Evolutionary conservation across 2,797 vertebrate species (phyloP).

Genomic region (Pelochelys cantorii): DNA sequence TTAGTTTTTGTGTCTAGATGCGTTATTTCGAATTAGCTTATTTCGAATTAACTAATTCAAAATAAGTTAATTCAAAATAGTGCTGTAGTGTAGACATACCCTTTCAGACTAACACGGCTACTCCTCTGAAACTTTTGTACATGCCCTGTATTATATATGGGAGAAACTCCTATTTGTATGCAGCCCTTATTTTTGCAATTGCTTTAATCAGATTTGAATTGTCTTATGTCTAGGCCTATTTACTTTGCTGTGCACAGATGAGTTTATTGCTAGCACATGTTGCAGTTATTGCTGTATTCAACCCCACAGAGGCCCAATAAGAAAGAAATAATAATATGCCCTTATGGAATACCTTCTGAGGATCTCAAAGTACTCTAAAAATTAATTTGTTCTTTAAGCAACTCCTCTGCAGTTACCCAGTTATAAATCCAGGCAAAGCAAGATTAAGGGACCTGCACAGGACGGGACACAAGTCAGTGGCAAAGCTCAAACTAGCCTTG

Average conservation of each 20-base stretch:
- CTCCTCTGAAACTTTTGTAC: too few relatives aligned
- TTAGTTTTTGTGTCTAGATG: too few relatives aligned
- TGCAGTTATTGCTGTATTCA: rapidly evolving
- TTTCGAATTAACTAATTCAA: too few relatives aligned
- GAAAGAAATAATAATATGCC: background rate
- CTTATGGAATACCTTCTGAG: background rate
- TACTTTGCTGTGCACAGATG: rapidly evolving
- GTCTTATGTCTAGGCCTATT: background rate
- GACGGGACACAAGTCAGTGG: background rate
- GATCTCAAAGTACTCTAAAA: background rate
- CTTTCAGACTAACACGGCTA: too few relatives aligned
- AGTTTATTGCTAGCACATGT: background rate
- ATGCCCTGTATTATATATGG: too few relatives aligned
- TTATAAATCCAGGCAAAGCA: background rate
- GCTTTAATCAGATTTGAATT: background rate
- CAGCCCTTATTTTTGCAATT: too few relatives aligned
- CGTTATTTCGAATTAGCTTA: too few relatives aligned
- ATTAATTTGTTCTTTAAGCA: background rate
- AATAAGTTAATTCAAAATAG: too few relatives aligned
- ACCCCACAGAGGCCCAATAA: rapidly evolving
- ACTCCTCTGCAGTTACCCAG: background rate
- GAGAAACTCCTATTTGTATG: rapidly evolving
- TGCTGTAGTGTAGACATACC: too few relatives aligned
- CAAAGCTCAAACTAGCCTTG: background rate
- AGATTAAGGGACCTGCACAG: background rate